Evolutionary conservation across 2,797 vertebrate genomes (phyloP).

Genomic region (Neosilurus mollespiculum): DNA sequence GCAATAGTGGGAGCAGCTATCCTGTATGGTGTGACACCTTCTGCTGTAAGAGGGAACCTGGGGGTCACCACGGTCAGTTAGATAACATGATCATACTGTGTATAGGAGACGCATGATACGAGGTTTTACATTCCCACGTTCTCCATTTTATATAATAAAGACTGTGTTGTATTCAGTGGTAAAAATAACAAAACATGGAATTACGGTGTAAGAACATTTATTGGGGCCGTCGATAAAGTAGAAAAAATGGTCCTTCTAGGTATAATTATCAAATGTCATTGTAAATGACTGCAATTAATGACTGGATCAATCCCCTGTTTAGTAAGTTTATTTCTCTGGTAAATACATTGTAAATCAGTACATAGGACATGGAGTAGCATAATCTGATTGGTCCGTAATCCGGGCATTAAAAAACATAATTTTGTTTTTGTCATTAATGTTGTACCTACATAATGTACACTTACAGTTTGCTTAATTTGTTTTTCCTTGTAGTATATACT

Average conservation of each 20-base stretch:
- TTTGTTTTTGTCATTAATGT: too few relatives aligned
- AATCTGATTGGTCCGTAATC: too few relatives aligned
- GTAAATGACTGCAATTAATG: neutral
- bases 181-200: neutral
- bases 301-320: neutral
- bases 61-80: conserved; percentile 81
- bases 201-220: neutral
- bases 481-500: too few relatives aligned
- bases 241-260: neutral
- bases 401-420: too few relatives aligned
- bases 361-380: too few relatives aligned
- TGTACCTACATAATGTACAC: too few relatives aligned
- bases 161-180: neutral
- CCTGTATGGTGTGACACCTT: conserved; percentile 83
- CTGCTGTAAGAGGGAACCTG: conserved; percentile 75
- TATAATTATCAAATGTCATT: neutral
- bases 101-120: neutral
- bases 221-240: neutral
- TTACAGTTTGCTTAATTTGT: too few relatives aligned
- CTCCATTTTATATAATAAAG: neutral
- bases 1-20: conserved; percentile 81
- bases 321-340: too few relatives aligned
- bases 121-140: neutral
- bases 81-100: conserved; percentile 1
- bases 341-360: too few relatives aligned